A percentile compares a stretch with the other conserved stretches of the same genome.
These are phyloP conservation scores for Delia radicum DNA, from an alignment of 1,140 invertebrate species.

Conservation along the genomic window DNA sequence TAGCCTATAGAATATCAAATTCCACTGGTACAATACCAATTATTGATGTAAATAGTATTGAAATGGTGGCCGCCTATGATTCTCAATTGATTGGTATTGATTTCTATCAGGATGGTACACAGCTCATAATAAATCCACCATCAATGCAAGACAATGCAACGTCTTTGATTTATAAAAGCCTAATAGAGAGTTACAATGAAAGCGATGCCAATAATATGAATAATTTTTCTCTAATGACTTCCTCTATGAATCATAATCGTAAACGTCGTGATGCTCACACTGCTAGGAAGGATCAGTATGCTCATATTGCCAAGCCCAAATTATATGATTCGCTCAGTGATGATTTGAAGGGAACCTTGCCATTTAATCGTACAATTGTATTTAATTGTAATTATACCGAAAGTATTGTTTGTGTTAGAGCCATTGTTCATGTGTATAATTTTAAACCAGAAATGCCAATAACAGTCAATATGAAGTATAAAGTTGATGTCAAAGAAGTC, in stretches of 20 bases:
- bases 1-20: slow-evolving; percentile 43
- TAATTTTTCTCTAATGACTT: slow-evolving; percentile 34
- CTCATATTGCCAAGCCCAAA: slow-evolving; percentile 40
- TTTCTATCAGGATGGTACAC: slow-evolving; percentile 44
- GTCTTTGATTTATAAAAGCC: background rate
- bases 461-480: slow-evolving; percentile 43
- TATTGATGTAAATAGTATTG: slow-evolving; percentile 43
- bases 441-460: slow-evolving; percentile 46
- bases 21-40: slow-evolving; percentile 40
- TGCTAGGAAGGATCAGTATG: slow-evolving; percentile 48
- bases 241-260: slow-evolving; percentile 37
- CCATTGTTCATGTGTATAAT: slow-evolving; percentile 44
- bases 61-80: slow-evolving; percentile 46
- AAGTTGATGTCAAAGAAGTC: slow-evolving; percentile 47
- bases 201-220: slow-evolving; percentile 39
- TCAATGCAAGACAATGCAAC: slow-evolving; percentile 33
- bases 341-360: slow-evolving; percentile 45
- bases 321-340: slow-evolving; percentile 47
- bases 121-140: slow-evolving; percentile 39
- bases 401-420: slow-evolving; percentile 44
- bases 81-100: slow-evolving; percentile 40
- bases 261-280: slow-evolving; percentile 37
- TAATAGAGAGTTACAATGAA: slow-evolving; percentile 32
- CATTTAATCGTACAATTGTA: slow-evolving; percentile 52
- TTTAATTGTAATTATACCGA: slow-evolving; percentile 49